Percentiles rank a stretch among this genome's conserved stretches.
Conservation (phyloP, 2,888 invertebrate genomes). For the Cyaniris semiargus region DNA sequence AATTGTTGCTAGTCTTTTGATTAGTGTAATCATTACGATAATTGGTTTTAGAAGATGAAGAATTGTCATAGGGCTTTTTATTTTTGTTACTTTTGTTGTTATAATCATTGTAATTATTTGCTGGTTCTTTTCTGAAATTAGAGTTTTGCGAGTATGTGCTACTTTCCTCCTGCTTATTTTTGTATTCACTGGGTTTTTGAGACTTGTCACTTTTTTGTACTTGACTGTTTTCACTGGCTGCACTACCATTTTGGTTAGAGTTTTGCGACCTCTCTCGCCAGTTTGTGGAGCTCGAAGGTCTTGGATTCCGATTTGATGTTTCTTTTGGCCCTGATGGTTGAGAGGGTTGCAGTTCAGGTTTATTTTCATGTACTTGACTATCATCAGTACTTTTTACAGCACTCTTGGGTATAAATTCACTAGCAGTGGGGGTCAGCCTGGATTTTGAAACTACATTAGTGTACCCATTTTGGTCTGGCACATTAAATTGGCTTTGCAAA, state of each 20-base stretch:
- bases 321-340: slow-evolving; percentile 40
- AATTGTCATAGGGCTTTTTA: slow-evolving; percentile 38
- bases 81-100: slow-evolving; percentile 29
- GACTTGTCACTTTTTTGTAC: slow-evolving; percentile 50
- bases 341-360: slow-evolving; percentile 43
- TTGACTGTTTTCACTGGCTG: slow-evolving; percentile 35
- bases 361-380: slow-evolving; percentile 42
- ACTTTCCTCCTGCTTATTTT: slow-evolving; percentile 46
- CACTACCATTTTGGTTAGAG: slow-evolving; percentile 48
- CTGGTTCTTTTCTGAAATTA: slow-evolving; percentile 36
- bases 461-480: slow-evolving; percentile 50
- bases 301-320: slow-evolving; percentile 48
- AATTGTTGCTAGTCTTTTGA: slow-evolving; percentile 38
- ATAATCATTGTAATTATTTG: slow-evolving; percentile 34
- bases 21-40: slow-evolving; percentile 39
- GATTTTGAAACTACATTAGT: slow-evolving; percentile 68
- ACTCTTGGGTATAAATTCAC: slow-evolving; percentile 79
- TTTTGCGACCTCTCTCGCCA: slow-evolving; percentile 65
- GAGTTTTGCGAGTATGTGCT: slow-evolving; percentile 45
- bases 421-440: slow-evolving; percentile 79
- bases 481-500: slow-evolving; percentile 52
- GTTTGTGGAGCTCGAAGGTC: slow-evolving; percentile 55
- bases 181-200: slow-evolving; percentile 49
- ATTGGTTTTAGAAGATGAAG: slow-evolving; percentile 46
- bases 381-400: slow-evolving; percentile 50